A percentile compares a stretch with the other conserved stretches of the same genome.
Conservation (phyloP, 2,888 invertebrate genomes). For the Gandaritis pyraliata region DNA sequence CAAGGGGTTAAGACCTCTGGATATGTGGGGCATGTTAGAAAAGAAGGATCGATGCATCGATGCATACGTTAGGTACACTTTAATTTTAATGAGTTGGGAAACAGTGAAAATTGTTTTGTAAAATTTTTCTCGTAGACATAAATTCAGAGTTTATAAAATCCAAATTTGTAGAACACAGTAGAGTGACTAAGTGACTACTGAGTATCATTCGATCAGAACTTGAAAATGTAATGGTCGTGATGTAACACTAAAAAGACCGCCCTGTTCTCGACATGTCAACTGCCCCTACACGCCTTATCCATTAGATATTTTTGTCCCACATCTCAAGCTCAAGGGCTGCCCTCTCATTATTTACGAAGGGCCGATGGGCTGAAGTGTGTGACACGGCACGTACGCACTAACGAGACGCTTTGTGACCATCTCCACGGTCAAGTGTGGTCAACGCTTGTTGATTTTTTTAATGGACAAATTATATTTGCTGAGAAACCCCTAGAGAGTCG, state of each 20-base stretch:
- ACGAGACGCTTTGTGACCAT: conserved; percentile 85
- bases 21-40: conserved; percentile 30
- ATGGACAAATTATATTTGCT: conserved; percentile 81
- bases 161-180: not conserved
- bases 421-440: conserved; percentile 75
- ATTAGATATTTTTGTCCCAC: conserved; percentile 46
- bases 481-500: conserved; percentile 63
- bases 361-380: conserved; percentile 81
- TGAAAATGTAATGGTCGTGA: conserved; percentile 20
- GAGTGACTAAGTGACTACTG: not conserved
- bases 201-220: conserved; percentile 16
- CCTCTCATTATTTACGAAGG: conserved; percentile 84
- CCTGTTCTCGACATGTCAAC: conserved; percentile 33
- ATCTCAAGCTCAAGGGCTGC: conserved; percentile 63
- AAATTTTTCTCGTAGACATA: no score
- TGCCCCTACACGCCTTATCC: conserved; percentile 50
- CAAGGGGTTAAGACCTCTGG: conserved; percentile 61
- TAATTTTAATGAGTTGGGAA: not conserved
- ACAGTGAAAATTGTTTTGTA: not conserved
- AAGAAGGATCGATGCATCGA: conserved; percentile 50
- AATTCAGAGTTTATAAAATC: not conserved
- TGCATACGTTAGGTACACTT: not conserved
- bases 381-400: conserved; percentile 83
- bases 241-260: conserved; percentile 27
- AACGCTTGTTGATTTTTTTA: conserved; percentile 80